Evolutionary conservation across 2,888 invertebrate genomes (phyloP), one percentile per base, ranked within the genome.

Genomic region (Ceramica pisi): DNA sequence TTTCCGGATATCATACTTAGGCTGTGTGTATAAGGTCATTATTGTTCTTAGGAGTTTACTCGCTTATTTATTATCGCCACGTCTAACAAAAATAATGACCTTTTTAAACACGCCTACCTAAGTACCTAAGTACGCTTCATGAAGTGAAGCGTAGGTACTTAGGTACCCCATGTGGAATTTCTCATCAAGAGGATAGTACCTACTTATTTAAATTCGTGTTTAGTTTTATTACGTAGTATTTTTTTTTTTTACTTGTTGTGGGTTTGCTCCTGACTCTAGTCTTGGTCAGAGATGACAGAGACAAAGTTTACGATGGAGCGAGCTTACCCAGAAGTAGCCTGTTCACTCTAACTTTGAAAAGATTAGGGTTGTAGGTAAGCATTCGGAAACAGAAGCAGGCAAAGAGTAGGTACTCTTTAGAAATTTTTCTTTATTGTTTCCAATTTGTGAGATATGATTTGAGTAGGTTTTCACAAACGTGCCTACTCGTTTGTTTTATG

Each of bases 1-100:
- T 84, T 93, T 86, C 92, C 93, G 94, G 93, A 94, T 92, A 88
- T 89, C 86, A 83, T 87, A 65, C 65, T 63, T 67, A 78, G 71
- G 78, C 51, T 75, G 50, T 41, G 69, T 83, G 26, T 63, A 70
- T 55, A 76, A 65, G 62, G 59, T 71, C 65, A 59, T 26, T 66
- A 46, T 65, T 60, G 16, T 57, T 69, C 46, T 57, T 56, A 61
- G 12, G 16, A 78, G 73, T 65, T 56, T 46, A 21, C 19, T 21
- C 56, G 31, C 14, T 41, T 31, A 59, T 50, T 50, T 60, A 55
- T 19, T 44, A 50, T 38, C 23, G 23, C n/a, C 6, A 26, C 16
- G 10, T 57, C 21, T 51, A 44, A 57, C 21, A n/a, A 44, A 44
- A 26, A 31, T 19, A 35, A 44, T 16, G 6, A 38, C n/a, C n/a